A percentile compares a stretch with the other conserved stretches of the same genome.
Conservation (phyloP, 2,888 invertebrate species). For the Phania funesta region DNA sequence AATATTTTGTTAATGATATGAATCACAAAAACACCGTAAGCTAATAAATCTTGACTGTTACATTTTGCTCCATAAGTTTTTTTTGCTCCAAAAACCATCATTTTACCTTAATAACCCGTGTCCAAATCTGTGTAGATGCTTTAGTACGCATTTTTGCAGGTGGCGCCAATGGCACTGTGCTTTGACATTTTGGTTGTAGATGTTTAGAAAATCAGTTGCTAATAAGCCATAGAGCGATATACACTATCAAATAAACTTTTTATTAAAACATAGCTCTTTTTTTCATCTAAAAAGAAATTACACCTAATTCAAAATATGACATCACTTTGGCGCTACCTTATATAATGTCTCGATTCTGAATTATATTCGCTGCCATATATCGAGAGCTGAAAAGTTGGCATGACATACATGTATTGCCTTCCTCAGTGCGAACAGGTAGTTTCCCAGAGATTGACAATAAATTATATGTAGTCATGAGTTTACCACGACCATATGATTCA, state of each 20-base stretch:
- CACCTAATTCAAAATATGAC: too few relatives aligned
- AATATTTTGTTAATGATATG: conserved; percentile 85
- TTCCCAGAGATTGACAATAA: conserved; percentile 90
- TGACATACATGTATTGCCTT: conserved; percentile 85
- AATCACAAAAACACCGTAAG: conserved; percentile 93
- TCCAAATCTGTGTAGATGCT: conserved; percentile 89
- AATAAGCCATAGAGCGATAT: too few relatives aligned
- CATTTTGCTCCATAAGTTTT: conserved; percentile 92
- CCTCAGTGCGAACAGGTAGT: conserved; percentile 84
- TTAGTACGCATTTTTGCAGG: conserved; percentile 92
- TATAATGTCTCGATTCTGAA: conserved; percentile 87
- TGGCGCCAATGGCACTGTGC: too few relatives aligned
- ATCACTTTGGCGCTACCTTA: too few relatives aligned
- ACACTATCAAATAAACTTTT: too few relatives aligned
- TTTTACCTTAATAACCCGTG: conserved; percentile 88
- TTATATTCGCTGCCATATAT: conserved; percentile 95
- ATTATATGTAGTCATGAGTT: conserved; percentile 87
- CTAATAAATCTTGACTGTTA: conserved; percentile 91
- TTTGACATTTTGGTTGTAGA: too few relatives aligned
- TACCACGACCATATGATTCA: conserved; percentile 86
- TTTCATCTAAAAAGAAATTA: too few relatives aligned
- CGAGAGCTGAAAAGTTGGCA: conserved; percentile 91
- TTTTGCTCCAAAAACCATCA: conserved; percentile 96
- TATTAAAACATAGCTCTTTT: too few relatives aligned
- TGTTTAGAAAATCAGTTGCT: too few relatives aligned